A percentile compares a stretch with the other conserved stretches of the same genome.
phyloP scores from a whole-genome alignment of 2,888 invertebrate genomes.

The Adelphocoris suturalis region DNA sequence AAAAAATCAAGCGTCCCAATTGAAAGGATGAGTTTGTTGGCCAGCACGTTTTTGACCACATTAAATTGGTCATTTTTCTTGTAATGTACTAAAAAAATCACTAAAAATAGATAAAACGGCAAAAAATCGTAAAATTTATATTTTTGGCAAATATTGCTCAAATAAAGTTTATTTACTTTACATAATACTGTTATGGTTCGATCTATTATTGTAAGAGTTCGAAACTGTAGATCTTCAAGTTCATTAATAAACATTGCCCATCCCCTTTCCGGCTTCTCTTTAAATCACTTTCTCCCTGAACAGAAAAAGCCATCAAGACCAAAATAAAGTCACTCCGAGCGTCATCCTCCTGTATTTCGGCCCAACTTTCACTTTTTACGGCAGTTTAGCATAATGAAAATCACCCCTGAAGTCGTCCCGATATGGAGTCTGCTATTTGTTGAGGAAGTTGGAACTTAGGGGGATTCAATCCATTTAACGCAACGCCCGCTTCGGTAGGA shows the following conservation, averaged over 20 bases:
- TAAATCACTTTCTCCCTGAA: not conserved
- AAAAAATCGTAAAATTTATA: too few relatives aligned
- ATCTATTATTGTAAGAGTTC: too few relatives aligned
- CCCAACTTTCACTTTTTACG: conserved; percentile 8
- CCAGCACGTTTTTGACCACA: too few relatives aligned
- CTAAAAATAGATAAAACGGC: too few relatives aligned
- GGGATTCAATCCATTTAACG: conserved; percentile 23
- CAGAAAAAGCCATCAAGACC: not conserved
- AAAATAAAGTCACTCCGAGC: conserved; percentile 16
- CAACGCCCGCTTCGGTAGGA: not conserved
- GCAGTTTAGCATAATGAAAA: conserved; percentile 10
- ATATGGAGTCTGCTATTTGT: conserved; percentile 7
- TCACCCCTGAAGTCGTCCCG: not conserved
- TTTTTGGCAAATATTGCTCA: too few relatives aligned
- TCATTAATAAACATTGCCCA: conserved; percentile 28
- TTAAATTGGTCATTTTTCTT: too few relatives aligned
- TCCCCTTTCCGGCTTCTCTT: not conserved
- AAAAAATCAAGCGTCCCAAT: too few relatives aligned
- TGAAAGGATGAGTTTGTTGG: too few relatives aligned
- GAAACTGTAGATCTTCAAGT: not conserved
- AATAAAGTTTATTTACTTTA: too few relatives aligned
- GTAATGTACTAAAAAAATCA: too few relatives aligned
- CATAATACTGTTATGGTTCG: too few relatives aligned
- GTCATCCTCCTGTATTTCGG: not conserved
- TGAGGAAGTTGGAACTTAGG: not conserved